Conservation (phyloP, 2,797 vertebrate genomes). For the Coranthus polyacanthus region DNA sequence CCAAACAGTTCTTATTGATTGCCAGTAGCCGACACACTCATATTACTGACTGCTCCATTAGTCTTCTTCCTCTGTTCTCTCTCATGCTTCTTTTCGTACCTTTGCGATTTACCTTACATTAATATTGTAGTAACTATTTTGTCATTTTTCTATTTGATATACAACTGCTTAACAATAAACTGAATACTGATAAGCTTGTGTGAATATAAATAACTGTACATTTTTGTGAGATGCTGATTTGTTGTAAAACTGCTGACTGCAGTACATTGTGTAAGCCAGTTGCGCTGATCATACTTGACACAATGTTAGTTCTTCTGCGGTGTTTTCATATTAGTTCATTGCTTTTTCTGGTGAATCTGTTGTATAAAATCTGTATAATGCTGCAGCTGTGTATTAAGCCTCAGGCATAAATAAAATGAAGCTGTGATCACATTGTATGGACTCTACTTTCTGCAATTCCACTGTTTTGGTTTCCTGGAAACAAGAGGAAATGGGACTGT, state of each 20-base stretch:
- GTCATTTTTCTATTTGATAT: slow-evolving; percentile 9
- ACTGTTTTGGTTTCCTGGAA: slow-evolving; percentile 28
- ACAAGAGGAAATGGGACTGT: slow-evolving; percentile 12
- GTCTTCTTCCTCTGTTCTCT: background rate
- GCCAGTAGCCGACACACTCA: background rate
- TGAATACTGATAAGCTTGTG: slow-evolving; percentile 18
- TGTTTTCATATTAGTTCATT: slow-evolving; percentile 11
- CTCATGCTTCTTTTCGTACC: background rate
- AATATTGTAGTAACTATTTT: slow-evolving; percentile 17
- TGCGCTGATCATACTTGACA: slow-evolving; percentile 24
- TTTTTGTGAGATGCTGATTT: slow-evolving; percentile 41
- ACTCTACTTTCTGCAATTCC: slow-evolving; percentile 1
- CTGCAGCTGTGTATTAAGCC: slow-evolving; percentile 31
- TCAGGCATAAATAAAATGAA: slow-evolving; percentile 37
- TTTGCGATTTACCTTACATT: slow-evolving; percentile 10
- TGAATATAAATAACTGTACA: slow-evolving; percentile 47
- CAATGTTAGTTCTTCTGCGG: slow-evolving; percentile 15
- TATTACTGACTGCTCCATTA: slow-evolving; percentile 12
- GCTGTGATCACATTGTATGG: slow-evolving; percentile 6
- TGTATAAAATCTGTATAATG: slow-evolving; percentile 25
- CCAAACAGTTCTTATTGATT: slow-evolving; percentile 8
- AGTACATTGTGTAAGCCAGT: slow-evolving; percentile 13
- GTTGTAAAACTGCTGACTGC: slow-evolving; percentile 28
- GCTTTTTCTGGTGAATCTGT: slow-evolving; percentile 43
- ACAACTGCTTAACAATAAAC: slow-evolving; percentile 22